These are phyloP conservation scores for Apoderus coryli DNA, from an alignment of 2,888 invertebrate genomes.

Conservation along the genomic window DNA sequence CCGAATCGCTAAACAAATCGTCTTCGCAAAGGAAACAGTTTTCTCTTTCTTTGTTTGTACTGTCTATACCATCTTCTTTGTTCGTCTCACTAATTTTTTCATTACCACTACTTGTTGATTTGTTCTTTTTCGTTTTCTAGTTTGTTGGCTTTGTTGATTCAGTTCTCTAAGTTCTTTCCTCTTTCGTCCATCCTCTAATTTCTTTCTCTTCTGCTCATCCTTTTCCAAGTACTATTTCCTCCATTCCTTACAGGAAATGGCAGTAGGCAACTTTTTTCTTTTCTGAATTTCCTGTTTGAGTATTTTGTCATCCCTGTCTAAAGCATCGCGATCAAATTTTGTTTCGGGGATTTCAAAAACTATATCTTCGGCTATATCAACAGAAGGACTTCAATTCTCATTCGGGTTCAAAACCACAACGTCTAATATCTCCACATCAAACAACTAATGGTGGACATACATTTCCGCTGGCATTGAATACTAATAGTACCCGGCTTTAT, in stretches of 20 bases:
- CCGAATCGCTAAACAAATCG: slow-evolving; percentile 5
- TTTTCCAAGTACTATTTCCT: slow-evolving; percentile 3
- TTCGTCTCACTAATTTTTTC: not conserved
- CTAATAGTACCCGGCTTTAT: slow-evolving; percentile 11
- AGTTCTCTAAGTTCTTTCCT: slow-evolving; percentile 7
- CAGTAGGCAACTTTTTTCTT: slow-evolving; percentile 4
- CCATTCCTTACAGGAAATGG: slow-evolving; percentile 6
- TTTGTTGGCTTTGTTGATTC: slow-evolving; percentile 5
- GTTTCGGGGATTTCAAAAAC: slow-evolving; percentile 2
- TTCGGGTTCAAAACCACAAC: slow-evolving; percentile 3
- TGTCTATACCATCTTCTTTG: slow-evolving; percentile 3
- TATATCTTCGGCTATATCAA: slow-evolving; percentile 2
- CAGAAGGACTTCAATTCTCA: slow-evolving; percentile 1
- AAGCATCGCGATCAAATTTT: not conserved
- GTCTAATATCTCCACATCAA: too few species aligned
- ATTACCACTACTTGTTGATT: not conserved
- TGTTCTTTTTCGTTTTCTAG: slow-evolving; percentile 1
- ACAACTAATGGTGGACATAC: slow-evolving; percentile 11
- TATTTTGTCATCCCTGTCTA: slow-evolving; percentile 1
- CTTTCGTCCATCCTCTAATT: slow-evolving; percentile 5
- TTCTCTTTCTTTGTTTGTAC: slow-evolving; percentile 1
- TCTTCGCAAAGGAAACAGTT: slow-evolving; percentile 4
- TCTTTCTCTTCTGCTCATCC: slow-evolving; percentile 2
- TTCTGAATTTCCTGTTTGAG: slow-evolving; percentile 2
- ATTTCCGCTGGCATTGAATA: slow-evolving; percentile 10